These are phyloP conservation scores for Capitella teleta DNA, from an alignment of 1,140 invertebrate genomes.

Conservation along the genomic window DNA sequence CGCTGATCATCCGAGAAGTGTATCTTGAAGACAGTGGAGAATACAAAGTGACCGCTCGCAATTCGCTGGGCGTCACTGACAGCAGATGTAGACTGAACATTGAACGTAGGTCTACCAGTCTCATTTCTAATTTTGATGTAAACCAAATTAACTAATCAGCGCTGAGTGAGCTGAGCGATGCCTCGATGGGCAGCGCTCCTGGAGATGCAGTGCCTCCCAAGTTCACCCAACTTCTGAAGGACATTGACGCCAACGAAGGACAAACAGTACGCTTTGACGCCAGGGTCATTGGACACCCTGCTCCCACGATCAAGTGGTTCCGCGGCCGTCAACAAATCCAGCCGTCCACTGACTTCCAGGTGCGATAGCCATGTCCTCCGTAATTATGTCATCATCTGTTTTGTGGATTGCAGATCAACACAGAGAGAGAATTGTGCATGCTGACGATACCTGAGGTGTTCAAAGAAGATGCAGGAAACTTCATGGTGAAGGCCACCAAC, in stretches of 20 bases:
- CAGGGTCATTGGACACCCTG: constrained; percentile 32
- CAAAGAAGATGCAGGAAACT: constrained; percentile 51
- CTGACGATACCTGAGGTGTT: constrained; percentile 41
- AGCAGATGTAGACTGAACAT: constrained; percentile 38
- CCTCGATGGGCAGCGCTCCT: constrained; percentile 21
- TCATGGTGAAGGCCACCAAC: constrained; percentile 45
- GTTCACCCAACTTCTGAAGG: constrained; percentile 33
- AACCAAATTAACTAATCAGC: too few relatives aligned
- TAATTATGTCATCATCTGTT: neutral
- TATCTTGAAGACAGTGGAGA: constrained; percentile 39
- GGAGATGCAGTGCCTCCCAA: constrained; percentile 29
- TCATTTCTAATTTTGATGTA: too few relatives aligned
- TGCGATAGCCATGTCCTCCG: constrained; percentile 9
- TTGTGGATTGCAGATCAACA: constrained; percentile 23
- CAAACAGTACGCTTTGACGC: constrained; percentile 33
- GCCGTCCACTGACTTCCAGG: constrained; percentile 35
- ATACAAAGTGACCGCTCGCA: constrained; percentile 42
- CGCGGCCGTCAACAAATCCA: constrained; percentile 31
- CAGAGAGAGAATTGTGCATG: constrained; percentile 34
- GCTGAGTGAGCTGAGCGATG: constrained; percentile 39
- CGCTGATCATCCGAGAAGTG: constrained; percentile 40
- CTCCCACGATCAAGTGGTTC: constrained; percentile 37
- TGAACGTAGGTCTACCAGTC: constrained; percentile 35
- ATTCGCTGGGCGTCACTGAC: constrained; percentile 38
- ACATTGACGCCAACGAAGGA: constrained; percentile 30